Base-by-base conservation (phyloP, 1,140 invertebrate genomes). In the Brachionus calyciflorus region DNA sequence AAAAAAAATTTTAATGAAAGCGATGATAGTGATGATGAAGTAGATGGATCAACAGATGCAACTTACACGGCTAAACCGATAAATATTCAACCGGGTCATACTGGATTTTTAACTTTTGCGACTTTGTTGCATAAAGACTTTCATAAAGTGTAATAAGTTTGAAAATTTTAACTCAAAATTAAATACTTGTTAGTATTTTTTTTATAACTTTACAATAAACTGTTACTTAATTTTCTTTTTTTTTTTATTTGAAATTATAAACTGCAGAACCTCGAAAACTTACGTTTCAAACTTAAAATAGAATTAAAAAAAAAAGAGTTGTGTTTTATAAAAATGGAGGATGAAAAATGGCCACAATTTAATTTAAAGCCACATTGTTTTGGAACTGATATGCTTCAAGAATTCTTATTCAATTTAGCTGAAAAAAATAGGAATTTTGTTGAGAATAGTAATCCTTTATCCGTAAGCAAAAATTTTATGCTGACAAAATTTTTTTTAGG, bases 91-190 rank as follows among this genome's bases (percentile, higher is more conserved):
- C 73, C 73, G 7, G 73, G 73, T 30, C 73, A 76, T 33, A 76
- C 73, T n/a, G 73, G 73, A 0, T 76, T 55, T 60, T 41, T 76
- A 30, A 76, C 73, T n/a, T 76, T 76, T 76, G 73, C 73, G 41
- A 73, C 69, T 40, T 28, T 73, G 21, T 73, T 73, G 69, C 69
- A 73, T 55, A 73, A 73, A 73, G 28, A 73, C 21, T 73, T 51
- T 73, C 24, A 49, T 26, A 30, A 70, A 49, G 4, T 70, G 7
- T 70, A 30, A 63, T 14, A 2, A 28, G 28, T 17, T 7, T 37
- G 40, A 55, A 30, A 30, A 12, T 28, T n/a, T n/a, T n/a, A n/a
- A n/a, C n/a, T n/a, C n/a, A n/a, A n/a, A n/a, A n/a, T n/a, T n/a
- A n/a, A n/a, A n/a, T n/a, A n/a, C n/a, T n/a, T n/a, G n/a, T n/a